A percentile compares a stretch with the other conserved stretches of the same genome.
These are phyloP conservation scores for Muscina levida DNA, from an alignment of 2,888 invertebrate species.

Conservation along the genomic window DNA sequence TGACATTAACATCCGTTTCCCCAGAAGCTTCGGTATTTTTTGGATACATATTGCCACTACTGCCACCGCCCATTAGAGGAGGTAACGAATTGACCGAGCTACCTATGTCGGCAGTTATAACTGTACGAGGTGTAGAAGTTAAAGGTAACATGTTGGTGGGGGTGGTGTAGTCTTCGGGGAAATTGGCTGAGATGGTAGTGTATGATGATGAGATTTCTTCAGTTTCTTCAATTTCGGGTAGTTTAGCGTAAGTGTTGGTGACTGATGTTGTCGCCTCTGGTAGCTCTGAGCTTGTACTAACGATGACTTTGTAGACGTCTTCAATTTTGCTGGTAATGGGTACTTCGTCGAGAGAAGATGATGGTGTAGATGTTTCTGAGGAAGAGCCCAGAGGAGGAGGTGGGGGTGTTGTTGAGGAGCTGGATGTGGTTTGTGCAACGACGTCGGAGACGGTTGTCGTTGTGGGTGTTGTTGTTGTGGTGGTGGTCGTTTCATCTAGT, in stretches of 20 bases:
- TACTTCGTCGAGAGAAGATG: too few relatives aligned
- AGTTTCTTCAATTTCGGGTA: too few relatives aligned
- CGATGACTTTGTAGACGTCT: slow-evolving; percentile 69
- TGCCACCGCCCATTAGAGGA: slow-evolving; percentile 53
- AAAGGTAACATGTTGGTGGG: background rate
- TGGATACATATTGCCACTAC: slow-evolving; percentile 69
- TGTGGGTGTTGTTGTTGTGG: slow-evolving; percentile 30
- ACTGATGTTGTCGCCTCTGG: slow-evolving; percentile 29
- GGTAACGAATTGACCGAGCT: slow-evolving; percentile 54
- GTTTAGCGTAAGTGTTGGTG: too few relatives aligned
- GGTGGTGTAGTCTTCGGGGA: slow-evolving; percentile 27
- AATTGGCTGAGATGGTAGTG: background rate
- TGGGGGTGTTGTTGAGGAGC: slow-evolving; percentile 38
- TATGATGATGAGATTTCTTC: too few relatives aligned
- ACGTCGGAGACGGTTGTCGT: slow-evolving; percentile 9
- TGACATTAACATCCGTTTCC: slow-evolving; percentile 84
- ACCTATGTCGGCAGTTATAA: slow-evolving; percentile 49
- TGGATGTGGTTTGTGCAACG: slow-evolving; percentile 45
- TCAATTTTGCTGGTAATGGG: slow-evolving; percentile 68
- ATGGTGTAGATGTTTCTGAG: slow-evolving; percentile 67
- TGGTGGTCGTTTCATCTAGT: slow-evolving; percentile 47
- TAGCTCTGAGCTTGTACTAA: slow-evolving; percentile 55
- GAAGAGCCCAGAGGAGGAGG: slow-evolving; percentile 26
- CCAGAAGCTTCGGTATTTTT: slow-evolving; percentile 68
- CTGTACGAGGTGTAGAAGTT: slow-evolving; percentile 49